Conservation (phyloP, 2,113 vertebrate genomes). For the Gnathonemus longibarbis region DNA sequence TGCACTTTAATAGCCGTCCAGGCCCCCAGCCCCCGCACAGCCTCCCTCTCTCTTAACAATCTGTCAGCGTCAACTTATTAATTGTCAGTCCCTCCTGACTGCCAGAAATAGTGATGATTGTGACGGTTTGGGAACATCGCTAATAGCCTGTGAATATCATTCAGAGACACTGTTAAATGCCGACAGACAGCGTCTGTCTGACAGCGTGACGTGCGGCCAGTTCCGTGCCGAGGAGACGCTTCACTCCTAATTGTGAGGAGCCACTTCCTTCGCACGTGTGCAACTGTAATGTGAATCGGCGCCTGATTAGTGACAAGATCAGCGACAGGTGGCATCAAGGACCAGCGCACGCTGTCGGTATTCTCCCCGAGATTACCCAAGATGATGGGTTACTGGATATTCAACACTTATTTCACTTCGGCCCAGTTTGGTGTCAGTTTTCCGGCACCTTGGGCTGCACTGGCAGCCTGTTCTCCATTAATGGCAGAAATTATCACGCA, state of each 20-base stretch:
- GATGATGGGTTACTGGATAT: not conserved
- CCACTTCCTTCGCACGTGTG: slow-evolving; percentile 28
- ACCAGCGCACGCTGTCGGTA: not conserved
- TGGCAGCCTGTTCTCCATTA: not conserved
- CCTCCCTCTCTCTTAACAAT: not conserved
- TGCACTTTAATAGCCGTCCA: not conserved
- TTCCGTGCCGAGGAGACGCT: too few species aligned
- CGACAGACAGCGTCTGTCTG: not conserved
- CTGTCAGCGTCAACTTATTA: not conserved
- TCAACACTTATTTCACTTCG: not conserved
- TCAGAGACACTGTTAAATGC: not conserved
- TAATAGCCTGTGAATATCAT: not conserved
- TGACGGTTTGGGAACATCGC: not conserved
- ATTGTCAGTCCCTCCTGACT: not conserved
- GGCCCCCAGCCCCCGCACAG: not conserved
- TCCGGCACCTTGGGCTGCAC: not conserved
- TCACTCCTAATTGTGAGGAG: slow-evolving; percentile 29
- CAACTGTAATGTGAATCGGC: slow-evolving; percentile 42
- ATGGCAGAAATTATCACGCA: not conserved
- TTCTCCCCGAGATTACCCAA: not conserved
- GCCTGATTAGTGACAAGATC: slow-evolving; percentile 44
- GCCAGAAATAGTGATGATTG: not conserved
- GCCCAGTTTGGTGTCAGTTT: not conserved
- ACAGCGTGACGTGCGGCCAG: not conserved
- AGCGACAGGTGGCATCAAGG: slow-evolving; percentile 32